These are phyloP conservation scores for Cyanoderma ruficeps DNA, from an alignment of 2,113 vertebrate genomes.

Conservation along the genomic window DNA sequence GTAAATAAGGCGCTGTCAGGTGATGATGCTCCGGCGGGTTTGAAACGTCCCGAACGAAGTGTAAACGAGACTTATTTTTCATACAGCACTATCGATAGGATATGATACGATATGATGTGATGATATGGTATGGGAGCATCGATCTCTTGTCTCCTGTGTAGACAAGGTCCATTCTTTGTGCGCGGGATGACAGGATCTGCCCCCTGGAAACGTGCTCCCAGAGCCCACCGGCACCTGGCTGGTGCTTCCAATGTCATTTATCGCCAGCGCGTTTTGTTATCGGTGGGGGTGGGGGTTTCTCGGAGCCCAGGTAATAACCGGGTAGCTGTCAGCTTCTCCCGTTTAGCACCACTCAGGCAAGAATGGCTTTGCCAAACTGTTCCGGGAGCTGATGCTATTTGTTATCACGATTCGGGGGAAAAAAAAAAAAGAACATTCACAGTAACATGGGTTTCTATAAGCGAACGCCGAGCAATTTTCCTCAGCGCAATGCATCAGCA, in stretches of 20 bases:
- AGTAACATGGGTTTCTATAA: slow-evolving; percentile 53
- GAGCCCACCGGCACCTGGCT: neutral
- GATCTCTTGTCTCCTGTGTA: neutral
- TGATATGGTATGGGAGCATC: neutral
- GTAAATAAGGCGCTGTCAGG: neutral
- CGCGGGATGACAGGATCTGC: neutral
- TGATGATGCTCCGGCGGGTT: neutral
- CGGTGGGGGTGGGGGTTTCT: neutral
- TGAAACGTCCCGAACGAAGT: neutral
- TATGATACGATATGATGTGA: neutral
- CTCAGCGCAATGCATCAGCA: slow-evolving; percentile 61
- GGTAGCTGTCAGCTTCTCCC: slow-evolving; percentile 38
- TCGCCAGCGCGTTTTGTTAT: neutral
- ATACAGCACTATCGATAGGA: neutral
- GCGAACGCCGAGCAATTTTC: slow-evolving; percentile 64
- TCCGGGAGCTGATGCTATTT: slow-evolving; percentile 58
- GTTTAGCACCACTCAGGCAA: neutral
- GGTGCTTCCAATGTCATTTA: neutral
- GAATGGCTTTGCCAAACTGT: slow-evolving; percentile 1
- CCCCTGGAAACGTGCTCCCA: neutral
- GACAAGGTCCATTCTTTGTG: neutral
- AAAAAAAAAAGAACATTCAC: neutral
- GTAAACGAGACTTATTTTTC: neutral
- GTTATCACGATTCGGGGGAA: neutral
- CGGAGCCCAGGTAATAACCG: slow-evolving; percentile 12